Conservation (phyloP, 2,113 vertebrate species). For the Murina feae region DNA sequence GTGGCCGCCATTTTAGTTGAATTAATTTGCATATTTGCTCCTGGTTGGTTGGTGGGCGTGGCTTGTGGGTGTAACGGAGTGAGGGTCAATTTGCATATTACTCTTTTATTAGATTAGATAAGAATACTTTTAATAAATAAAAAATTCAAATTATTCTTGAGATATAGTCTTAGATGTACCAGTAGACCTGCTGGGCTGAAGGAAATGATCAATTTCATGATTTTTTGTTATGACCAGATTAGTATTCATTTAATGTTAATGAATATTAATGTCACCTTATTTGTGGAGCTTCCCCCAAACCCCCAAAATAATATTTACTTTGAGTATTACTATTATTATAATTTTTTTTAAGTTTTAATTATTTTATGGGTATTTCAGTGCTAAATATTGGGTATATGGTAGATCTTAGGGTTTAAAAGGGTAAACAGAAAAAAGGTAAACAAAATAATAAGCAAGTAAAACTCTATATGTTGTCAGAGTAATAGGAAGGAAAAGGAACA, state of each 20-base stretch:
- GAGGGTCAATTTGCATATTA: too few species aligned
- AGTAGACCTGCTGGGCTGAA: background rate
- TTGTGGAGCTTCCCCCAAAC: background rate
- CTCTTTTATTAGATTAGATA: too few species aligned
- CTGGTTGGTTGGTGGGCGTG: too few species aligned
- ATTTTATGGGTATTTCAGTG: constrained; percentile 5
- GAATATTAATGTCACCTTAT: background rate
- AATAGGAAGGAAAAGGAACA: background rate
- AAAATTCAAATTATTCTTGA: background rate
- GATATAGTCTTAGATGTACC: background rate
- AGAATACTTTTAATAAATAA: background rate
- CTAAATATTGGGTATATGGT: background rate
- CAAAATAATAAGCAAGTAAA: constrained; percentile 6
- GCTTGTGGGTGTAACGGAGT: too few species aligned
- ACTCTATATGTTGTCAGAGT: background rate
- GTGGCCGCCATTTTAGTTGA: too few species aligned
- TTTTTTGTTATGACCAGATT: background rate
- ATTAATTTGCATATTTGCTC: too few species aligned
- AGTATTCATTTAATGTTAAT: background rate
- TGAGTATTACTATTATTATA: background rate
- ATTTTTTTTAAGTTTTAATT: background rate
- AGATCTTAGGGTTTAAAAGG: background rate
- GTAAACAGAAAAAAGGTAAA: background rate
- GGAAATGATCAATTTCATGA: background rate
- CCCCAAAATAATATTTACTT: background rate